Evolutionary conservation across 2,113 vertebrate species (phyloP).

Genomic region (Percina caprodes): DNA sequence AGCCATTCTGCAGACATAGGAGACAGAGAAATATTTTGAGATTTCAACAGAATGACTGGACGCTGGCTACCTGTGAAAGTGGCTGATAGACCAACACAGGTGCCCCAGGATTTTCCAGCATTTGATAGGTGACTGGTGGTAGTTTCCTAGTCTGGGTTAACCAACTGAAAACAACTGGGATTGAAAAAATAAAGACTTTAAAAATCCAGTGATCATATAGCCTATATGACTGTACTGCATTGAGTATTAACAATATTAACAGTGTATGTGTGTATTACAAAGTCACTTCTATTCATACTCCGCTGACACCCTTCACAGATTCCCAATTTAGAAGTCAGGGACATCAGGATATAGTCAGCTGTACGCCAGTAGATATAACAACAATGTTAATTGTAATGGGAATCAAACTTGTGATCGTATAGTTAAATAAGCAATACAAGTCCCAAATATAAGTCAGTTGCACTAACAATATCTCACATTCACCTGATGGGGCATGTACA

Average conservation of each 20-base stretch:
- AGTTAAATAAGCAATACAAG: neutral
- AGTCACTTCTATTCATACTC: neutral
- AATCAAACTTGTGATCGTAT: neutral
- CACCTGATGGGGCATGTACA: neutral
- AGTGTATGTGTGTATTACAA: neutral
- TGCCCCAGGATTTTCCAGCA: neutral
- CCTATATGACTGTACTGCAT: neutral
- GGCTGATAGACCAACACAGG: neutral
- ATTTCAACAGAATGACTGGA: neutral
- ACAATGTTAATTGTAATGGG: neutral
- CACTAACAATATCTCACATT: neutral
- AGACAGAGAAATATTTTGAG: neutral
- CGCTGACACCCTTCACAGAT: neutral
- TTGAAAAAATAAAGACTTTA: no score
- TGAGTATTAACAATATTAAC: no score
- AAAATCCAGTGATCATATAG: no score
- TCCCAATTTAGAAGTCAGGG: neutral
- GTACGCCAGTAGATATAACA: neutral
- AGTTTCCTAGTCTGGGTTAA: neutral
- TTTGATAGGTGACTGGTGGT: neutral
- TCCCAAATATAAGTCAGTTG: neutral
- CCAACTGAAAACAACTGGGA: no score
- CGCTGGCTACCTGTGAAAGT: neutral
- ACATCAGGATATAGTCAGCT: neutral
- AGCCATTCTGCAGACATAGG: conserved; percentile 86